Conservation (phyloP, 2,113 vertebrate genomes). For the Willisornis vidua region DNA sequence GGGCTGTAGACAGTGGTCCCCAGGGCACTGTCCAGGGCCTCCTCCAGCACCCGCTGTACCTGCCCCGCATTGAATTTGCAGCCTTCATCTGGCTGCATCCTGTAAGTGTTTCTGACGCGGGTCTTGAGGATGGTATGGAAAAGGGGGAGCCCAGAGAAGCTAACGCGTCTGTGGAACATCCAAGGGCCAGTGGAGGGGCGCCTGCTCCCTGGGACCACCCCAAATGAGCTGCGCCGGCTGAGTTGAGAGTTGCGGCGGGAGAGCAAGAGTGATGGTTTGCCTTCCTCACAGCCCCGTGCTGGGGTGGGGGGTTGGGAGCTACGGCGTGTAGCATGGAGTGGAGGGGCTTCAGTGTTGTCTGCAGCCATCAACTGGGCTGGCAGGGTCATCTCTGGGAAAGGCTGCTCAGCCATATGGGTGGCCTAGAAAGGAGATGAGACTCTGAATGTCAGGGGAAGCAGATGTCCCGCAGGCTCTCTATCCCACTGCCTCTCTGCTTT, state of each 20-base stretch:
- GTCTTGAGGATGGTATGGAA: conserved; percentile 52
- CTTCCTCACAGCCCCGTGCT: conserved; percentile 28
- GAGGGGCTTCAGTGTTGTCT: neutral
- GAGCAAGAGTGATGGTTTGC: neutral
- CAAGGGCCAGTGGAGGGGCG: conserved; percentile 71
- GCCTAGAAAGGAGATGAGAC: neutral
- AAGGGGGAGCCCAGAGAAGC: conserved; percentile 77
- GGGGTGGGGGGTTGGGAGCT: conserved; percentile 51
- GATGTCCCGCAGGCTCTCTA: neutral
- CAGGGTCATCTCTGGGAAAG: neutral
- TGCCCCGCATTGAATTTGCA: conserved; percentile 40
- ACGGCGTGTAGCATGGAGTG: neutral
- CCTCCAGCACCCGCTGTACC: conserved; percentile 64
- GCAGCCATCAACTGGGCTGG: neutral
- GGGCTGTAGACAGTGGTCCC: conserved; percentile 42
- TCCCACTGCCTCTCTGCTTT: neutral
- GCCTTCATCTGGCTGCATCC: conserved; percentile 52
- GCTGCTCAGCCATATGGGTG: neutral
- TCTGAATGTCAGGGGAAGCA: rapidly evolving
- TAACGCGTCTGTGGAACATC: conserved; percentile 67
- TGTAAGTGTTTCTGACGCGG: conserved; percentile 69
- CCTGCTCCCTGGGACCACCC: conserved; percentile 32
- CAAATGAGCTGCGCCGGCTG: conserved; percentile 72
- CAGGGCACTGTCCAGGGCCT: conserved; percentile 30
- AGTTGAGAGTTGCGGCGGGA: conserved; percentile 72